Base-by-base conservation (phyloP, 2,113 vertebrate species). In the Sterrhoptilus dennistouni region DNA sequence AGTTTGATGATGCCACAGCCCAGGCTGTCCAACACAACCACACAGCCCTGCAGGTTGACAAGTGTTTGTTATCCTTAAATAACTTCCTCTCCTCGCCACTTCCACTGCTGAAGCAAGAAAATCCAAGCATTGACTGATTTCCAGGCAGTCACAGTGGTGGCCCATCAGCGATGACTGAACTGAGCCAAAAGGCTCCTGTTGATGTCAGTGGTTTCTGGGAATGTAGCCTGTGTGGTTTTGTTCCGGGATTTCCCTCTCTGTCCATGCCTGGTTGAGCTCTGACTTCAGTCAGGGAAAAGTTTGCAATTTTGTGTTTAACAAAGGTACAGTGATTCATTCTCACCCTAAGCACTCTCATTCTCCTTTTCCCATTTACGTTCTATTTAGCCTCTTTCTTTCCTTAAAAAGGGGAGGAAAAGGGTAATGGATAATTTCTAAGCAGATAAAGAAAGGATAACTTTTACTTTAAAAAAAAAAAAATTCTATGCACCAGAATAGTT, bases 191-290 rank as follows among this genome's bases (percentile, higher is more conserved):
- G 85, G 72, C 71, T 95, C 76, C 92, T 52, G 72, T 78, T 70
- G 76, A 81, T 95, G 90, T 88, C 95, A 56, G 49, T 90, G 88
- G 72, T 90, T 94, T 95, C 93, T 94, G 96, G 96, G 95, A 96
- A 93, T 9, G 11, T 60, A 88, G 96, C 90, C 95, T 90, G 85
- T 8, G 5, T 90, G 92, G 74, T 76, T 95, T 92, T 77, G 80
- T 93, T 83, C 90, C 0, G 71, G 95, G 93, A 95, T 95, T 95
- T 92, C 91, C 92, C 93, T 93, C 66, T 76, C 71, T 0, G 5
- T 75, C 95, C 69, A 11, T 42, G 95, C 70, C 66, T 93, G 53
- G 50, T 27, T 92, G 78, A 83, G 59, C 71, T 74, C 83, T 69
- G 82, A 80, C 83, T 93, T 91, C 69, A 69, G 42, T 68, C 3